Evolutionary conservation across 1,140 invertebrate species (phyloP), one percentile per base, ranked within the genome.

Genomic region (Drosophila truncata): DNA sequence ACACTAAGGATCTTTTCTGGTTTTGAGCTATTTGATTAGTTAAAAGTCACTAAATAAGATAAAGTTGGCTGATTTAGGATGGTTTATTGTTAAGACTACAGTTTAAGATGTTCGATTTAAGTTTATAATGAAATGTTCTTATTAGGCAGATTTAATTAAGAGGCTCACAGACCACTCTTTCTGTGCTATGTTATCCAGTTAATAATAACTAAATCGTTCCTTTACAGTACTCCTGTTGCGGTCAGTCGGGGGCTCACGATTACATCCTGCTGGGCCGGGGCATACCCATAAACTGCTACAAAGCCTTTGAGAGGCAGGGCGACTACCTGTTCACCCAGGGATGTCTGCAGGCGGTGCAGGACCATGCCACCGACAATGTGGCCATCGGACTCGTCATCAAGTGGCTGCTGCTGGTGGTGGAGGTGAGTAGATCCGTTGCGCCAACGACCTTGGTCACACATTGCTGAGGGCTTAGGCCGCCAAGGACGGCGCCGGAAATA

Each of bases 191-290:
- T 8, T 46, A 16, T 23, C 27, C 18, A 33, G 14, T 35, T 35
- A 5, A 9, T 10, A 1, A 31, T 50, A 27, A 57, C 18, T 27
- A 13, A 11, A 4, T n/a, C 7, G 4, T 13, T 9, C 10, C 8
- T 1, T 62, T 59, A 2, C 49, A 92, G 91, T 92, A 91, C 64
- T 54, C 75, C 4, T 92, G 91, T 29, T 92, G 91, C 37, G 91
- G 91, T 0, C 65, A 74, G 37, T 42, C 35, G 27, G 84, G 91
- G 1, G 58, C 79, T 0, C 76, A 80, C 13, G 91, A 92, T 33
- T 92, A 92, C 23, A 75, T 86, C 14, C 58, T 81, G 9, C 70
- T 79, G 47, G 91, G 79, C 8, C 50, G 58, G 20, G 78, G 64
- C 10, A 86, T 90, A 60, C 91, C 91, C 14, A 54, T 76, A 6